Conservation (phyloP, 2,888 invertebrate genomes). For the Laspeyria flexula region DNA sequence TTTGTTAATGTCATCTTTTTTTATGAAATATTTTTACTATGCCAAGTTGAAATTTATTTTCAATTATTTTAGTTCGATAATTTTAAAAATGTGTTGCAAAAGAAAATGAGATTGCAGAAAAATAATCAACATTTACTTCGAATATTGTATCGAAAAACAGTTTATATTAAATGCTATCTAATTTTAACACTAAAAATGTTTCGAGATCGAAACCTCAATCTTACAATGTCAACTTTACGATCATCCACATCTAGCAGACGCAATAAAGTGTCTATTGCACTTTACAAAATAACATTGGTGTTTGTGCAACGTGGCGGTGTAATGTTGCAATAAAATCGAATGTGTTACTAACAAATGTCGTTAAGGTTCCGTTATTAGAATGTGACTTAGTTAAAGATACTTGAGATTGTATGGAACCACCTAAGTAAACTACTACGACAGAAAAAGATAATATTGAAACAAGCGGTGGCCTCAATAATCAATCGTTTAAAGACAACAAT, state of each 20-base stretch:
- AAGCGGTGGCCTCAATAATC: neutral
- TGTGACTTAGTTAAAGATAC: conserved; percentile 11
- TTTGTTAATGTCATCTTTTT: too few species aligned
- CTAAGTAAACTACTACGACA: too few species aligned
- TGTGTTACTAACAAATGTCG: conserved; percentile 14
- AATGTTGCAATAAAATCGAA: conserved; percentile 23
- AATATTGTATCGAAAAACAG: too few species aligned
- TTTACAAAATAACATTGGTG: conserved; percentile 28
- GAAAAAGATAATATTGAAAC: too few species aligned
- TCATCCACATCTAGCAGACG: conserved; percentile 35
- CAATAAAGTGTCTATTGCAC: conserved; percentile 37
- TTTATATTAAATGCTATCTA: too few species aligned
- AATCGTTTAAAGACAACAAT: neutral
- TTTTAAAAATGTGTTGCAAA: too few species aligned
- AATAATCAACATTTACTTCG: too few species aligned
- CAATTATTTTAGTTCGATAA: too few species aligned
- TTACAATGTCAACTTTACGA: conserved; percentile 47
- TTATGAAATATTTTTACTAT: too few species aligned
- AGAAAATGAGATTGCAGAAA: too few species aligned
- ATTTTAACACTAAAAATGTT: too few species aligned
- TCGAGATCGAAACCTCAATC: conserved; percentile 30
- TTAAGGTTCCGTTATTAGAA: conserved; percentile 5
- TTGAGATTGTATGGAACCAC: neutral
- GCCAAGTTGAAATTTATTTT: too few species aligned
- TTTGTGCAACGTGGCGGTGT: conserved; percentile 21